Base-by-base conservation (phyloP, 1,140 invertebrate genomes). In the Manduca sexta region DNA sequence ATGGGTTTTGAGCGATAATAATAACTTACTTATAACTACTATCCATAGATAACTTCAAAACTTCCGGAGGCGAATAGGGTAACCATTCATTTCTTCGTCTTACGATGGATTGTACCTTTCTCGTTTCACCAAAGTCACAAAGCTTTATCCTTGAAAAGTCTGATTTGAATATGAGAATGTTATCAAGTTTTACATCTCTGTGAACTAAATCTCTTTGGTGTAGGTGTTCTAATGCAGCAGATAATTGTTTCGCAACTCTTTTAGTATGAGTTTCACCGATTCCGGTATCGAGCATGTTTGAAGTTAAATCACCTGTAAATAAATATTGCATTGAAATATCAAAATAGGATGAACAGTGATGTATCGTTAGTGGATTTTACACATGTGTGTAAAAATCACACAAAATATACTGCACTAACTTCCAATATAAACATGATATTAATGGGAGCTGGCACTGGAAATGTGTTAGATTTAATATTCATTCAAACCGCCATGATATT, bases 171-270 rank as follows among this genome's bases (percentile, higher is more conserved):
- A 92, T 89, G 4, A 93, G 86, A 53, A 93, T 89, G 65, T 93
- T 93, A 67, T 93, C 92, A 16, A 93, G 77, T 82, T 96, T 96
- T 8, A 98, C 92, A 76, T 98, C 95, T 15, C 96, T 87, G 80
- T 98, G 96, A 13, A 97, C 96, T 37, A 99, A 86, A 60, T 96
- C 93, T 83, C 97, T 93, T 88, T 89, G 96, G 91, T 99, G 97
- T 72, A 99, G 93, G 76, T 98, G 98, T 65, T 98, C 96, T 49
- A 99, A 87, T 0, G 97, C 97, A 0, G 96, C 92, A 5, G 95
- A 92, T 50, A 98, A 83, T 83, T 96, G 94, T 69, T 92, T 92
- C 2, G 93, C 93, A 14, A 96, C 93, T 63, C 93, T 88, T 84
- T 96, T 95, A 35, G 93, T 91, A 64, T 95, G 93, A 30, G 94